phyloP scores from a whole-genome alignment of 2,797 vertebrate genomes.

The Gobionotothen gibberifrons region DNA sequence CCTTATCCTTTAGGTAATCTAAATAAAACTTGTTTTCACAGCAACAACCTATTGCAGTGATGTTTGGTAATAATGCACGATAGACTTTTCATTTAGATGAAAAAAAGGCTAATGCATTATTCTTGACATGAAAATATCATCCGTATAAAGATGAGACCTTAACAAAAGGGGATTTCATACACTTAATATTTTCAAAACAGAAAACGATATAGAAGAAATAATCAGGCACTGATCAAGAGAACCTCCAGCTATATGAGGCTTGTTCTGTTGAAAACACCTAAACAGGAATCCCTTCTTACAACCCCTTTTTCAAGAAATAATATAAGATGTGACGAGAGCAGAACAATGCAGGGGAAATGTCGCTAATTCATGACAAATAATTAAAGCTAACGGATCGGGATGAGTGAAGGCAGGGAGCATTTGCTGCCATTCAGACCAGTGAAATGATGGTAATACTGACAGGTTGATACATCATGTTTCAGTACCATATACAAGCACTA shows the following conservation, averaged over 20 bases:
- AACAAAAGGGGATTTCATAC: constrained; percentile 15
- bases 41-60: constrained; percentile 15
- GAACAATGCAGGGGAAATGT: constrained; percentile 26
- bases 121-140: background rate
- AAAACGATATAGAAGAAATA: constrained; percentile 7
- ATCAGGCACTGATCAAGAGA: constrained; percentile 28
- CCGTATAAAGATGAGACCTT: constrained; percentile 27
- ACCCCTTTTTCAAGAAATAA: constrained; percentile 22
- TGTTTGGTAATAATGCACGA: constrained; percentile 6
- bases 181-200: background rate
- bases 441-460: no score
- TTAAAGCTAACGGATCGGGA: constrained; percentile 10
- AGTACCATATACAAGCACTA: constrained; percentile 37
- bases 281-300: constrained; percentile 34
- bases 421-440: constrained; percentile 43
- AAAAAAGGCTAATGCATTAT: no score
- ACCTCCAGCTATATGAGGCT: background rate
- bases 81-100: no score
- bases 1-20: background rate
- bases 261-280: constrained; percentile 9
- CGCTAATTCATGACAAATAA: constrained; percentile 20
- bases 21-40: constrained; percentile 5
- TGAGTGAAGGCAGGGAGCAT: background rate
- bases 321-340: constrained; percentile 29
- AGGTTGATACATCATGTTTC: constrained; percentile 30